Conservation (phyloP, 2,797 vertebrate species). For the Diplodus puntazzo region DNA sequence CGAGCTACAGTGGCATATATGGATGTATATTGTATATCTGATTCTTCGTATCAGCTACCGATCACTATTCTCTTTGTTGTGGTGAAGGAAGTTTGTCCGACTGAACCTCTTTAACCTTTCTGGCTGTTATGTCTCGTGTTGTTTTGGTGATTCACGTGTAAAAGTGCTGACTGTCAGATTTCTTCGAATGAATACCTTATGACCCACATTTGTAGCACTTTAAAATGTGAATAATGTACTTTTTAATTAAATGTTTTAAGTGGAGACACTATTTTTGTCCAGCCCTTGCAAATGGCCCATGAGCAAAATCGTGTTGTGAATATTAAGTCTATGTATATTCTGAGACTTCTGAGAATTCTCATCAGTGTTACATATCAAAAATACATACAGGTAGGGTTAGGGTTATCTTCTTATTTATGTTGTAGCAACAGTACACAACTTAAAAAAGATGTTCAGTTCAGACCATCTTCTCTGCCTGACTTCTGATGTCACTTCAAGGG, state of each 20-base stretch:
- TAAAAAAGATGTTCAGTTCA: not conserved
- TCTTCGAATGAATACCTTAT: not conserved
- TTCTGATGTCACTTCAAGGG: not conserved
- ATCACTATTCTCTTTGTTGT: not conserved
- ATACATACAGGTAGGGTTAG: slow-evolving; percentile 6
- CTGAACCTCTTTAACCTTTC: not conserved
- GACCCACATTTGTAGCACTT: not conserved
- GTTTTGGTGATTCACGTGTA: slow-evolving; percentile 3
- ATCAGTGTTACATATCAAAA: slow-evolving; percentile 23
- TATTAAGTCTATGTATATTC: slow-evolving; percentile 5
- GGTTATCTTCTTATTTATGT: slow-evolving; percentile 10
- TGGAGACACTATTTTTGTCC: slow-evolving; percentile 19
- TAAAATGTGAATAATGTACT: not conserved
- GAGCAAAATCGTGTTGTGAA: slow-evolving; percentile 17
- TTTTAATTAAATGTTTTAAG: not conserved
- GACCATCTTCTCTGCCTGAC: not conserved
- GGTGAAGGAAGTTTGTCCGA: not conserved
- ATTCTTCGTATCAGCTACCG: not conserved
- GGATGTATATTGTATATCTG: not conserved
- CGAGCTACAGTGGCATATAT: not conserved
- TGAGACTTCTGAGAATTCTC: slow-evolving; percentile 13
- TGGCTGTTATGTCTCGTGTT: not conserved
- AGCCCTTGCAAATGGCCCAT: slow-evolving; percentile 3
- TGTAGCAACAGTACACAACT: not conserved
- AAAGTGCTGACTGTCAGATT: not conserved